phyloP scores from a whole-genome alignment of 2,888 invertebrate genomes.

The Spisula subtruncata region DNA sequence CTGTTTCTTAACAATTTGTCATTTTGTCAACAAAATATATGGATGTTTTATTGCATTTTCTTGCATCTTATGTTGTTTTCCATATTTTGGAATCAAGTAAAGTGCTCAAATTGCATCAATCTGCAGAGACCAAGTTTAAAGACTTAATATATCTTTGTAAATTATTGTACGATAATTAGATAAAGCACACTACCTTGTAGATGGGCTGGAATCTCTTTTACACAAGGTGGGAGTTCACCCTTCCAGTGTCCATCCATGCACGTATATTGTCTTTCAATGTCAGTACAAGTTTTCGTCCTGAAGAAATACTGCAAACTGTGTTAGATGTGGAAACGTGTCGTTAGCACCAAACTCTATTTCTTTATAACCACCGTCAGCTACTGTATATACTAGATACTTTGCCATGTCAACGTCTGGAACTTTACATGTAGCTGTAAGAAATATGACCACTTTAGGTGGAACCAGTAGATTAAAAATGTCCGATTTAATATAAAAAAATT shows the following conservation, averaged over 20 bases:
- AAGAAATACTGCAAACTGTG: background rate
- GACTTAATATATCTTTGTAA: too few relatives aligned
- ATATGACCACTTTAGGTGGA: too few relatives aligned
- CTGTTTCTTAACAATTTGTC: too few relatives aligned
- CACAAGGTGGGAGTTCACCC: slow-evolving; percentile 40
- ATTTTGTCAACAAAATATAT: too few relatives aligned
- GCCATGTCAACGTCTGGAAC: background rate
- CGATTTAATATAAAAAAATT: too few relatives aligned
- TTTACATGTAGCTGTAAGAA: slow-evolving; percentile 4
- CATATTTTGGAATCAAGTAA: too few relatives aligned
- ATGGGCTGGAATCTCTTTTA: background rate
- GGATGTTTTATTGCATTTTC: too few relatives aligned
- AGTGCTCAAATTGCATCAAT: too few relatives aligned
- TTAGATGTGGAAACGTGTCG: background rate
- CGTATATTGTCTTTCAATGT: background rate
- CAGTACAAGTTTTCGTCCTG: background rate
- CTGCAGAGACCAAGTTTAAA: too few relatives aligned
- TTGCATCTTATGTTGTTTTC: too few relatives aligned
- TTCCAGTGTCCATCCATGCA: slow-evolving; percentile 39
- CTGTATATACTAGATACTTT: background rate
- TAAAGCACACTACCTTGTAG: background rate
- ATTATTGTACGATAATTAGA: too few relatives aligned
- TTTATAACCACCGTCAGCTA: background rate
- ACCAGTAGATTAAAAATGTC: too few relatives aligned
- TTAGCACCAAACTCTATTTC: background rate